These are phyloP conservation scores for Murina feae DNA, from an alignment of 2,113 vertebrate genomes.

Conservation along the genomic window DNA sequence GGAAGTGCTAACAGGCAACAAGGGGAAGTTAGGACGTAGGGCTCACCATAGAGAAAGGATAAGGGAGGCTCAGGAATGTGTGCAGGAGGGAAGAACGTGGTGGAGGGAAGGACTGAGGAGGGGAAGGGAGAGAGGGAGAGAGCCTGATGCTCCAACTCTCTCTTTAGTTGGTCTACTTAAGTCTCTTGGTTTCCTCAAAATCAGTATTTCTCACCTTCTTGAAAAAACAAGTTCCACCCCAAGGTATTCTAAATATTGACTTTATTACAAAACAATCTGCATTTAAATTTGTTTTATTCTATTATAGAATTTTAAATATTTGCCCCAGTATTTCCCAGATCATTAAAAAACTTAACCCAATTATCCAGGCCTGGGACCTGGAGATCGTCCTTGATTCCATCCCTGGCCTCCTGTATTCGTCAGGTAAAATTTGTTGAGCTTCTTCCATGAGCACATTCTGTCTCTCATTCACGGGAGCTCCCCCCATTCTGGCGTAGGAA, in stretches of 20 bases:
- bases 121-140: not conserved
- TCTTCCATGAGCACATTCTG: not conserved
- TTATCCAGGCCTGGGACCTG: not conserved
- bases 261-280: not conserved
- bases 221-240: not conserved
- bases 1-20: not conserved
- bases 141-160: fast-evolving
- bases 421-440: not conserved
- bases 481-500: not conserved
- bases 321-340: not conserved
- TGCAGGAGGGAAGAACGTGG: not conserved
- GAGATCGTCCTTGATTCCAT: not conserved
- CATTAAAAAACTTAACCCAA: not conserved
- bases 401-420: not conserved
- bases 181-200: not conserved
- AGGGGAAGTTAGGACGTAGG: not conserved
- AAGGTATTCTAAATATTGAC: not conserved
- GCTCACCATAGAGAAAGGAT: not conserved
- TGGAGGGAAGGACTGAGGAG: not conserved
- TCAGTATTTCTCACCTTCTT: not conserved
- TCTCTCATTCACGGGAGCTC: not conserved
- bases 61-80: no score
- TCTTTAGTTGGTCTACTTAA: not conserved
- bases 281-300: not conserved
- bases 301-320: not conserved